These are phyloP conservation scores for Cebuella pygmaea DNA, from an alignment of 2,797 vertebrate species.

Conservation along the genomic window DNA sequence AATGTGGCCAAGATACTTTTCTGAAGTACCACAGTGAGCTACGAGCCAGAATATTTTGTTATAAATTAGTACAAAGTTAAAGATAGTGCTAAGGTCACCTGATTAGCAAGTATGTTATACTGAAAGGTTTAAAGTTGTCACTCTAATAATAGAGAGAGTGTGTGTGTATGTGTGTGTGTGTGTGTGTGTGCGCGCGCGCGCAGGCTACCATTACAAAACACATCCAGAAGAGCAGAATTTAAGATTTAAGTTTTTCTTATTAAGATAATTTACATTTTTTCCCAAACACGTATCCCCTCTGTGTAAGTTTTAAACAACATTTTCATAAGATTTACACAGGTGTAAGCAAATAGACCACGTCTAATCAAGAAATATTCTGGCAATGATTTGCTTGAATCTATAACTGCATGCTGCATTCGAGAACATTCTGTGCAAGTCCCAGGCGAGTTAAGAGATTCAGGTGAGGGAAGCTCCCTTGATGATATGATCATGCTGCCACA, in stretches of 20 bases:
- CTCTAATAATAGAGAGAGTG: background rate
- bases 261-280: constrained; percentile 1
- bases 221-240: background rate
- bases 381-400: background rate
- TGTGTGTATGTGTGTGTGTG: background rate
- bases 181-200: rapidly evolving
- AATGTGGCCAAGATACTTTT: background rate
- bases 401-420: background rate
- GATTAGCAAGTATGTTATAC: background rate
- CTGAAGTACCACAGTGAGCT: background rate
- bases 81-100: background rate
- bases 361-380: background rate
- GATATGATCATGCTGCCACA: rapidly evolving
- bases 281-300: background rate
- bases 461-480: too few relatives aligned
- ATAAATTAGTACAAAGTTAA: background rate
- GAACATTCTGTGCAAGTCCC: background rate
- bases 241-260: background rate
- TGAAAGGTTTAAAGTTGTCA: background rate
- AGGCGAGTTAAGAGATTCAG: background rate
- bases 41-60: background rate
- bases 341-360: background rate
- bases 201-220: background rate
- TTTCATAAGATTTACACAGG: background rate
- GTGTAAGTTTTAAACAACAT: background rate